These are phyloP conservation scores for Pachyuromys duprasi DNA, from an alignment of 2,797 vertebrate genomes.

Conservation along the genomic window DNA sequence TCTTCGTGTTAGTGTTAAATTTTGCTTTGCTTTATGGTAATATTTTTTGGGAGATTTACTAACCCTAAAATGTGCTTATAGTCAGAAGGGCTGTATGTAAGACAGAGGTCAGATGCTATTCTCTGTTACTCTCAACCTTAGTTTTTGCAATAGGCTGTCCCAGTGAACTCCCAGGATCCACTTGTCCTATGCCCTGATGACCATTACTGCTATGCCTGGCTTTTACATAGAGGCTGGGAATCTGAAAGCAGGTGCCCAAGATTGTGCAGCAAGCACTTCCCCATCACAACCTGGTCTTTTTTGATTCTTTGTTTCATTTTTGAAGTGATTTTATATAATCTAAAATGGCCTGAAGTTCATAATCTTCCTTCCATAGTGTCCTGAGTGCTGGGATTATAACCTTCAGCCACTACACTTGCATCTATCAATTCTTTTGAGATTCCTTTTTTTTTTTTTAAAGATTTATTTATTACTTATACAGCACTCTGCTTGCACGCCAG, in stretches of 20 bases:
- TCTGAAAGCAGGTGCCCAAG: neutral
- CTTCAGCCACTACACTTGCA: too few species aligned
- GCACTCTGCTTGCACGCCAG: too few species aligned
- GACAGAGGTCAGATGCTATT: neutral
- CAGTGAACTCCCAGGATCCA: neutral
- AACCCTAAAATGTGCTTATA: neutral
- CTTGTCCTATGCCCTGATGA: neutral
- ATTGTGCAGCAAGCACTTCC: neutral
- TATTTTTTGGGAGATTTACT: neutral
- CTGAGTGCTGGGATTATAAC: neutral
- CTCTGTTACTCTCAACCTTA: neutral
- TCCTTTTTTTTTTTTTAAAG: too few species aligned
- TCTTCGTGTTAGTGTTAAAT: neutral
- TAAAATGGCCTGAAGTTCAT: neutral
- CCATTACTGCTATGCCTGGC: neutral
- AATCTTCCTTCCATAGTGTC: neutral
- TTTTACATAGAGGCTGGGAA: neutral
- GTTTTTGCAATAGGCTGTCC: neutral
- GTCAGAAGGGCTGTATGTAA: neutral
- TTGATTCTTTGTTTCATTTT: neutral
- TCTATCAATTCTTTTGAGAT: neutral
- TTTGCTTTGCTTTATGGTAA: slow-evolving; percentile 33
- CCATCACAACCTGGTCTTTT: neutral
- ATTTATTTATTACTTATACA: too few species aligned
- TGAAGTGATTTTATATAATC: neutral